phyloP scores from a whole-genome alignment of 2,797 vertebrate genomes.

The Chromobotia macracanthus region DNA sequence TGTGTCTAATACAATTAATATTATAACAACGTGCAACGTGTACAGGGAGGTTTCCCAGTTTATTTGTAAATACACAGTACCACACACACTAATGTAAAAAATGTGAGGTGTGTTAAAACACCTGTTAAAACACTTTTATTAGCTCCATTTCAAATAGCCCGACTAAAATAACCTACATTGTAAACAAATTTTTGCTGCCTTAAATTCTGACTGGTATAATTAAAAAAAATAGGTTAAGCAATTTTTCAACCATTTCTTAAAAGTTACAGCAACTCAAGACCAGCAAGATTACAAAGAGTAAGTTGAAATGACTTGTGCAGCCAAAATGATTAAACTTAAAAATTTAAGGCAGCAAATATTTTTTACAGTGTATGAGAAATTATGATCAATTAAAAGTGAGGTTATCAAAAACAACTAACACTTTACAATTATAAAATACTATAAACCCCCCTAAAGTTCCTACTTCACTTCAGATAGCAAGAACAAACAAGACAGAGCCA shows the following conservation, averaged over 20 bases:
- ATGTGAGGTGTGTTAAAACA: no score
- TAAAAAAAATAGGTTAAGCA: no score
- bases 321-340: no score
- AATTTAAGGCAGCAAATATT: no score
- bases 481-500: not conserved
- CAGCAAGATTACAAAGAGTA: no score
- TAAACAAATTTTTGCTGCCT: no score
- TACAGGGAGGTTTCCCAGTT: not conserved
- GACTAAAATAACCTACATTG: not conserved
- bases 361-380: no score
- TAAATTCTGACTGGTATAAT: no score
- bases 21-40: not conserved
- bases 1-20: not conserved
- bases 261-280: no score
- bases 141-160: not conserved
- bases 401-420: not conserved
- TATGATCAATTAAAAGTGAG: not conserved
- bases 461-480: not conserved
- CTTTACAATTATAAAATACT: not conserved
- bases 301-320: no score
- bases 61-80: not conserved
- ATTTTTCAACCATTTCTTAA: no score
- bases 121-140: not conserved
- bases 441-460: not conserved
- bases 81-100: not conserved